These are phyloP conservation scores for Phyllotreta striolata DNA, from an alignment of 2,888 invertebrate species.

Conservation along the genomic window DNA sequence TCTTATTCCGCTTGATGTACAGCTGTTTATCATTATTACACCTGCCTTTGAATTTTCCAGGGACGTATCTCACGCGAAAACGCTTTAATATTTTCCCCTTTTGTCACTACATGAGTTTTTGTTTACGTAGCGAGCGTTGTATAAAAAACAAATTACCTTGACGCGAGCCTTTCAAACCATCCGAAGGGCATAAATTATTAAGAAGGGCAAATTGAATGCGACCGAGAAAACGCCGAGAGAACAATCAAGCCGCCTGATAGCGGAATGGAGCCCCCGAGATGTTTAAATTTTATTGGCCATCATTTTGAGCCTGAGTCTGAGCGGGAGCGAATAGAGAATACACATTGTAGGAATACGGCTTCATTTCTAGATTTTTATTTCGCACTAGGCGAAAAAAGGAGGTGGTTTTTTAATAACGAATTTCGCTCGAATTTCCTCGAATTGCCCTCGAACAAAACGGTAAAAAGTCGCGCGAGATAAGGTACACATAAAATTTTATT, in stretches of 20 bases:
- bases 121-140: neutral
- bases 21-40: too few species aligned
- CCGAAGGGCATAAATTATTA: constrained; percentile 25
- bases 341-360: constrained; percentile 6
- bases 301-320: constrained; percentile 17
- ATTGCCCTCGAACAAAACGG: too few species aligned
- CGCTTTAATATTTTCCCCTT: too few species aligned
- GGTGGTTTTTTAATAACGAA: constrained; percentile 12
- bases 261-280: constrained; percentile 24
- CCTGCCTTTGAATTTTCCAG: neutral
- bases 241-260: constrained; percentile 26
- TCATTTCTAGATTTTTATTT: constrained; percentile 11
- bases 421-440: too few species aligned
- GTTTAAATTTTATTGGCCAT: constrained; percentile 27
- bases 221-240: constrained; percentile 22
- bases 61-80: too few species aligned
- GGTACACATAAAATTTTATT: too few species aligned
- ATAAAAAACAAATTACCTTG: constrained; percentile 17
- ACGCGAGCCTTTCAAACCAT: constrained; percentile 7
- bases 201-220: constrained; percentile 27
- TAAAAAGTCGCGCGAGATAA: too few species aligned
- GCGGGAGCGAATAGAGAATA: neutral
- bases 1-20: too few species aligned
- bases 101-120: neutral
- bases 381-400: neutral